These are phyloP conservation scores for Dinothrombium tinctorium DNA, from an alignment of 1,140 invertebrate species.

Conservation along the genomic window DNA sequence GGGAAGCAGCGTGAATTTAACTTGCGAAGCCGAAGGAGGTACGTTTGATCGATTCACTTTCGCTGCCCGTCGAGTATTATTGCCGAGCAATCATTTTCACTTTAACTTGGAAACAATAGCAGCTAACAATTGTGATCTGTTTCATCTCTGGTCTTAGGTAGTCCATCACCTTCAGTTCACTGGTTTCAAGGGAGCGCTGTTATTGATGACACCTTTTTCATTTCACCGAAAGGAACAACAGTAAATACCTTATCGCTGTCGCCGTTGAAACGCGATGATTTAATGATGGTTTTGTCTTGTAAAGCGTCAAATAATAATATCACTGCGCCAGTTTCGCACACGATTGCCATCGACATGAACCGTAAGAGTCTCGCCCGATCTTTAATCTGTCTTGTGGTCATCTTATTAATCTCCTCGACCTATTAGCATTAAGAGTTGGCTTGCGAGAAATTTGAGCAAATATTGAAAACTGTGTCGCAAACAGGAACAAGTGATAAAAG, in stretches of 20 bases:
- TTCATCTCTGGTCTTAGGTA: conserved; percentile 14
- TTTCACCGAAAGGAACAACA: conserved; percentile 26
- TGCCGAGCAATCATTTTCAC: no score
- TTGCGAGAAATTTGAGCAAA: no score
- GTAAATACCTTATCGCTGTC: conserved; percentile 41
- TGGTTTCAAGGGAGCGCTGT: conserved; percentile 18
- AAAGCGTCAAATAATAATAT: conserved; percentile 53
- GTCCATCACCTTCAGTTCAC: conserved; percentile 15
- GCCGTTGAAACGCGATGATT: conserved; percentile 43
- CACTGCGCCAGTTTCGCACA: conserved; percentile 41
- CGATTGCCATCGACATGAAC: conserved; percentile 64
- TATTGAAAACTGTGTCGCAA: no score
- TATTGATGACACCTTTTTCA: conserved; percentile 14
- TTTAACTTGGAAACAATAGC: no score
- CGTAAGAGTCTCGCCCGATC: no score
- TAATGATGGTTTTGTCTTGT: conserved; percentile 54
- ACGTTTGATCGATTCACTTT: conserved; percentile 26
- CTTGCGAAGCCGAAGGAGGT: conserved; percentile 71
- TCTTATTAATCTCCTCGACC: no score
- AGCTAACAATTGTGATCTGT: no score
- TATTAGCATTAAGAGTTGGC: no score
- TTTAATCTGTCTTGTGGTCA: no score
- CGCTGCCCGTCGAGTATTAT: no score
- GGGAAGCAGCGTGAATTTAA: conserved; percentile 49
- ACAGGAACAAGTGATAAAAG: no score